A percentile compares a stretch with the other conserved stretches of the same genome.
phyloP scores from a whole-genome alignment of 2,113 vertebrate species.

The Aspidoscelis tigris region DNA sequence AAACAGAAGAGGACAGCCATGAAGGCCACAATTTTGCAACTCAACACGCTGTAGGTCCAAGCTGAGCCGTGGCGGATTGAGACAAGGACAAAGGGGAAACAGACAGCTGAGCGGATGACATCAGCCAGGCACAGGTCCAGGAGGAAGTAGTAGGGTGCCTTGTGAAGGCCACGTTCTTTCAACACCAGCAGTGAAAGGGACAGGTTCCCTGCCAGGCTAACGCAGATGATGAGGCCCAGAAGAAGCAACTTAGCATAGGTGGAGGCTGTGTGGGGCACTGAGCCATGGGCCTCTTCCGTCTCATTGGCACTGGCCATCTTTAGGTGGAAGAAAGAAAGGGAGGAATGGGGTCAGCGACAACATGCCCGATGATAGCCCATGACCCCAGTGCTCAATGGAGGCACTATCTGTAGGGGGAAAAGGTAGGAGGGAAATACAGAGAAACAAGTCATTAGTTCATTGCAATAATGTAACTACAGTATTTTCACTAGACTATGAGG shows the following conservation, averaged over 20 bases:
- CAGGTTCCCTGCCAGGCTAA: conserved; percentile 90
- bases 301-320: conserved; percentile 86
- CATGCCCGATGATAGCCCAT: conserved; percentile 45
- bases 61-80: conserved; percentile 91
- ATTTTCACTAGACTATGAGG: neutral
- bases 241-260: conserved; percentile 91
- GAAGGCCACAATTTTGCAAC: conserved; percentile 95
- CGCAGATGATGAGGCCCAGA: conserved; percentile 91
- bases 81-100: conserved; percentile 92
- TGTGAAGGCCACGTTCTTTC: conserved; percentile 89
- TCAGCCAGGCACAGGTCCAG: conserved; percentile 93
- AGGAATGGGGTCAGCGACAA: conserved; percentile 44
- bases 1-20: conserved; percentile 95
- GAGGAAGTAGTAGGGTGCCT: conserved; percentile 93
- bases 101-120: conserved; percentile 90
- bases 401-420: conserved; percentile 24
- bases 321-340: conserved; percentile 1
- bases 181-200: conserved; percentile 89
- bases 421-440: neutral
- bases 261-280: conserved; percentile 78
- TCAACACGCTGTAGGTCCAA: conserved; percentile 91
- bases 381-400: conserved; percentile 61
- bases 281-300: conserved; percentile 79
- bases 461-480: neutral
- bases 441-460: neutral